Percentiles rank a stretch among this genome's conserved stretches.
Conservation (phyloP, 1,140 invertebrate species). For the Drosophila jambulina region DNA sequence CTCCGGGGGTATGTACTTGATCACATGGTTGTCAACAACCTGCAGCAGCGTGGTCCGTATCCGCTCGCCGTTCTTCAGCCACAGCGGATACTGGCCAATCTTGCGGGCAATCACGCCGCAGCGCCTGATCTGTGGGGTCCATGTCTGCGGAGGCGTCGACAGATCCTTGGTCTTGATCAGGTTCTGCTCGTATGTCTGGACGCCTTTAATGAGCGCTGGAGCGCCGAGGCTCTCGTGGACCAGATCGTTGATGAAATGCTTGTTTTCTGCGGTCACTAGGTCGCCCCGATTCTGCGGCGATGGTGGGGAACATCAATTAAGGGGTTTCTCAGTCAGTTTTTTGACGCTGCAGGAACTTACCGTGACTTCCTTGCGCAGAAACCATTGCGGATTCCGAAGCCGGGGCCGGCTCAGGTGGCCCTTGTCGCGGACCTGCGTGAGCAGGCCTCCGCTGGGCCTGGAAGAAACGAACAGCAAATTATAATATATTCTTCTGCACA, state of each 20-base stretch:
- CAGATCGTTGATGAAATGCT: constrained; percentile 92
- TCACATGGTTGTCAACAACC: constrained; percentile 97
- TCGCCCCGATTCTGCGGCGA: constrained; percentile 86
- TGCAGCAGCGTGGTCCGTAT: constrained; percentile 93
- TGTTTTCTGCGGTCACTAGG: constrained; percentile 91
- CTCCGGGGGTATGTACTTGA: constrained; percentile 95
- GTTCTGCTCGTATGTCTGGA: constrained; percentile 85
- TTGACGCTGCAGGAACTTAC: constrained; percentile 77
- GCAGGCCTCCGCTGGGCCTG: constrained; percentile 44
- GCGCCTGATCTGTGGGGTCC: constrained; percentile 88
- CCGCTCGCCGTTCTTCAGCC: constrained; percentile 94
- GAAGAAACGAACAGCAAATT: not conserved
- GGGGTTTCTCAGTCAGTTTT: not conserved
- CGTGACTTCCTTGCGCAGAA: constrained; percentile 85
- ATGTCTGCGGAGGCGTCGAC: constrained; percentile 87
- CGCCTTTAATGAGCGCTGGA: constrained; percentile 84
- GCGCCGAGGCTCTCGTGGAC: constrained; percentile 88
- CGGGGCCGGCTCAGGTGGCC: constrained; percentile 85
- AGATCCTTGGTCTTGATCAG: constrained; percentile 86
- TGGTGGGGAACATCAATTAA: not conserved
- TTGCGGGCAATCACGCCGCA: constrained; percentile 96
- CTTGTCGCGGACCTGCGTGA: constrained; percentile 83
- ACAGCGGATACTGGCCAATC: constrained; percentile 96
- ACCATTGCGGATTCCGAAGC: constrained; percentile 87
- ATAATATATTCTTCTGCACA: not conserved